Evolutionary conservation across 92 coral and sea anemone genomes (phyloP).

Genomic region (Pocillopora grandis): DNA sequence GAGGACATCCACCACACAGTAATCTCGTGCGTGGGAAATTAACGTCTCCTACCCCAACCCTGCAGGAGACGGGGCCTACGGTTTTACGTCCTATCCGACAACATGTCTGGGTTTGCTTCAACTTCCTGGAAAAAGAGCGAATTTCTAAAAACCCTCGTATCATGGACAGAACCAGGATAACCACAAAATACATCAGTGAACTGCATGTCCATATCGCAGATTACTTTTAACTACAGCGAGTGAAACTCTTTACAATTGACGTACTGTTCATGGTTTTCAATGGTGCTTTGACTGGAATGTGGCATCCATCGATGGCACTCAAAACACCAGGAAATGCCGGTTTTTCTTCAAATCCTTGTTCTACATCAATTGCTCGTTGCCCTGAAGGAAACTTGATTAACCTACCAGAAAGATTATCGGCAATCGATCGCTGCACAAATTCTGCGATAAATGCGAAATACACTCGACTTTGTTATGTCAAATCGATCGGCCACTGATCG

Average conservation of each 20-base stretch:
- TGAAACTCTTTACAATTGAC: constrained; percentile 44
- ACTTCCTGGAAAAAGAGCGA: constrained; percentile 50
- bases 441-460: neutral
- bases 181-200: constrained; percentile 60
- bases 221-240: constrained; percentile 49
- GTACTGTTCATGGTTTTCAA: constrained; percentile 48
- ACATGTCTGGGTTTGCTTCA: constrained; percentile 32
- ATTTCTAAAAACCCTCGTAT: constrained; percentile 51
- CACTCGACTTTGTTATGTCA: constrained; percentile 27
- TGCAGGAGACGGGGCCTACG: too few relatives aligned
- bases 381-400: constrained; percentile 49
- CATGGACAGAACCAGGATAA: constrained; percentile 64
- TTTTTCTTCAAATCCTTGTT: constrained; percentile 17
- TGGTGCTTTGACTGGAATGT: constrained; percentile 50
- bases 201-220: constrained; percentile 43
- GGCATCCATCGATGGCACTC: constrained; percentile 45
- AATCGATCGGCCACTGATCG: constrained; percentile 58
- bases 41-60: too few relatives aligned
- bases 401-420: constrained; percentile 15
- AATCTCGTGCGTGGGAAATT: too few relatives aligned
- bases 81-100: too few relatives aligned
- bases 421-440: constrained; percentile 43
- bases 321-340: constrained; percentile 43
- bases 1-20: too few relatives aligned
- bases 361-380: constrained; percentile 15